Evolutionary conservation across 2,888 invertebrate genomes (phyloP), one percentile per base, ranked within the genome.

Genomic region (Baronia brevicornis): DNA sequence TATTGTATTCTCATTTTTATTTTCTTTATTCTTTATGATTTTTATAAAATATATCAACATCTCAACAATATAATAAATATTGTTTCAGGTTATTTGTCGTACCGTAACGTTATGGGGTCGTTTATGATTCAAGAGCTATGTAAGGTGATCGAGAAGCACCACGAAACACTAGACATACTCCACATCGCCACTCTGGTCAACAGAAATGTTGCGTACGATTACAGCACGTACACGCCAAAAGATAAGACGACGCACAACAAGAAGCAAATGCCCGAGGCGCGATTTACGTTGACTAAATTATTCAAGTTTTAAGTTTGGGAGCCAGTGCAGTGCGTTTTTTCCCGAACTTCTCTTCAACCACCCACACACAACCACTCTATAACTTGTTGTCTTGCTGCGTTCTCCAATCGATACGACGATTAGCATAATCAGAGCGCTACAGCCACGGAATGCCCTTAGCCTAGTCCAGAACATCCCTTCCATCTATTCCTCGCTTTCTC

Each of bases 61-160:
- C 20, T 1, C 1, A 28, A 10, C 7, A 18, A 14, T 11, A 32
- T 12, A 20, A 22, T 8, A 13, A 21, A 3, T 32, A 9, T n/a
- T 23, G 4, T 44, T 46, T 9, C 60, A 77, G 75, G 66, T 33
- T 56, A 56, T 38, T 40, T 63, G 1, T 65, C 71, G 1, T 75
- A 57, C 39, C 51, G 75, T 12, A 65, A 71, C 24, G 7, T 7
- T 0, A 32, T 52, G 4, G 75, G 75, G 0, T 71, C 74, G 1
- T 77, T 74, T 63, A 39, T 75, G 51, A 62, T 77, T 4, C 75
- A 74, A 41, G 65, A 70, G 15, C 51, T 77, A 1, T 77, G 77
- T 42, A 34, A 60, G 8, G 48, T 65, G 2, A 44, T 77, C 3
- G 36, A 54, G 18, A 39, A 57, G 4, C 38, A 66, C 18, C 48